Conservation (phyloP, 2,888 invertebrate genomes). For the Acronicta psi region DNA sequence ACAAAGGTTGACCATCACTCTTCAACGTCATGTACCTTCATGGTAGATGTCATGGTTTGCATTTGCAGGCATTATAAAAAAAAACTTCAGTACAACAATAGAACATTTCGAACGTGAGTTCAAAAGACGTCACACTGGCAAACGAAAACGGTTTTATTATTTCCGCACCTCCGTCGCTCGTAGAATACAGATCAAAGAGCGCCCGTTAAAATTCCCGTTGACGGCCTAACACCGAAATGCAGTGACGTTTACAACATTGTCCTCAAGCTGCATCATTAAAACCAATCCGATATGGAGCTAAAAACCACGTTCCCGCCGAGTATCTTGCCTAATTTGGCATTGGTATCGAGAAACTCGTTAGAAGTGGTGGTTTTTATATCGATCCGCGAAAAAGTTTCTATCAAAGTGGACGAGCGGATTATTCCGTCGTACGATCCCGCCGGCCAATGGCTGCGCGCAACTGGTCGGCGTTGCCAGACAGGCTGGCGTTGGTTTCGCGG, state of each 20-base stretch:
- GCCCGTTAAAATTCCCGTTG: slow-evolving; percentile 77
- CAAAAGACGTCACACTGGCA: slow-evolving; percentile 22
- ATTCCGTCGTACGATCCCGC: slow-evolving; percentile 62
- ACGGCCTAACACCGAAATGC: slow-evolving; percentile 52
- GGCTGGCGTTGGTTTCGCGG: slow-evolving; percentile 62
- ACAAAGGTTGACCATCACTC: slow-evolving; percentile 38
- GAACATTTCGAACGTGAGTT: slow-evolving; percentile 26
- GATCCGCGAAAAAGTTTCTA: slow-evolving; percentile 77
- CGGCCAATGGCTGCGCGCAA: slow-evolving; percentile 62
- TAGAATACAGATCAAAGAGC: slow-evolving; percentile 72
- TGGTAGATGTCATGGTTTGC: slow-evolving; percentile 26
- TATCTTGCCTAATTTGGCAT: slow-evolving; percentile 74
- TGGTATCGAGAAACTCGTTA: slow-evolving; percentile 84
- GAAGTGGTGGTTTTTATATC: slow-evolving; percentile 75
- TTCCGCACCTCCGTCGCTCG: slow-evolving; percentile 70
- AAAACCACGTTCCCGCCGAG: slow-evolving; percentile 65
- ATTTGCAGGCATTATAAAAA: slow-evolving; percentile 19
- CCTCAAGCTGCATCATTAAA: slow-evolving; percentile 53
- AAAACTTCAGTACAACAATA: slow-evolving; percentile 37
- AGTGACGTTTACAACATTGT: slow-evolving; percentile 44
- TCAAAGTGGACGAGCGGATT: slow-evolving; percentile 62
- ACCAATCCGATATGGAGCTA: slow-evolving; percentile 56
- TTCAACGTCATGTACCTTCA: slow-evolving; percentile 30
- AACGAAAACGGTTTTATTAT: slow-evolving; percentile 70
- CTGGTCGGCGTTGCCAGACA: slow-evolving; percentile 66